These are phyloP conservation scores for Cebus imitator DNA, from an alignment of 2,113 vertebrate species.

Conservation along the genomic window DNA sequence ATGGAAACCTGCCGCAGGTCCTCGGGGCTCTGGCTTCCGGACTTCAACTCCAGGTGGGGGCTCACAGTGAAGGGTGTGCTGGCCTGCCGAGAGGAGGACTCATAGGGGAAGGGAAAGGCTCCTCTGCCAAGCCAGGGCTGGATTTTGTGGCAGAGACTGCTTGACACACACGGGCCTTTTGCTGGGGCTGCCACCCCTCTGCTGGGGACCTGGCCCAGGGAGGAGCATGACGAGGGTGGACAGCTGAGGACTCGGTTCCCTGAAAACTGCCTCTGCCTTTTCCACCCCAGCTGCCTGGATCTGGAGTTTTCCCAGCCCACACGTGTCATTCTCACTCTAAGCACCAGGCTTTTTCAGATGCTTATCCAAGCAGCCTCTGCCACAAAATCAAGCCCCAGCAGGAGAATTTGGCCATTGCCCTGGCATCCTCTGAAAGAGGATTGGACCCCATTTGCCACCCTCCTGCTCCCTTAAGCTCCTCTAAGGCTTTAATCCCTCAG, in stretches of 20 bases:
- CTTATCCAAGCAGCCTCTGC: neutral
- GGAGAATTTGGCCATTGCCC: neutral
- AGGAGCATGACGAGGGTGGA: no score
- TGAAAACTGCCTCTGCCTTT: no score
- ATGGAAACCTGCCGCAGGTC: fast-evolving
- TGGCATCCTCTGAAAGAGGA: neutral
- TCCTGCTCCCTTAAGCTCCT: conserved; percentile 35
- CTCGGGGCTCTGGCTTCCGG: neutral
- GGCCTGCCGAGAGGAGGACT: neutral
- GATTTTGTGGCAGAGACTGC: no score
- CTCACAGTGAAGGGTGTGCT: neutral
- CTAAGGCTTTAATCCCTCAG: conserved; percentile 31
- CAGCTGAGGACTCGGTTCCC: no score
- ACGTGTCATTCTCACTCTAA: no score
- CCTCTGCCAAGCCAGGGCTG: neutral
- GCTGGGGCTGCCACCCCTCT: no score
- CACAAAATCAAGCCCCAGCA: neutral
- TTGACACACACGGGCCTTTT: no score
- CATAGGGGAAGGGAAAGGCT: neutral
- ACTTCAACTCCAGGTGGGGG: fast-evolving
- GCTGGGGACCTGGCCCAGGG: no score
- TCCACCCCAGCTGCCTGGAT: no score
- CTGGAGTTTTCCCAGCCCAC: neutral
- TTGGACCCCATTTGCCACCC: neutral
- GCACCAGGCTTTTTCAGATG: no score